Evolutionary conservation across 2,113 vertebrate genomes (phyloP).

Genomic region (Eupsittula cactorum): DNA sequence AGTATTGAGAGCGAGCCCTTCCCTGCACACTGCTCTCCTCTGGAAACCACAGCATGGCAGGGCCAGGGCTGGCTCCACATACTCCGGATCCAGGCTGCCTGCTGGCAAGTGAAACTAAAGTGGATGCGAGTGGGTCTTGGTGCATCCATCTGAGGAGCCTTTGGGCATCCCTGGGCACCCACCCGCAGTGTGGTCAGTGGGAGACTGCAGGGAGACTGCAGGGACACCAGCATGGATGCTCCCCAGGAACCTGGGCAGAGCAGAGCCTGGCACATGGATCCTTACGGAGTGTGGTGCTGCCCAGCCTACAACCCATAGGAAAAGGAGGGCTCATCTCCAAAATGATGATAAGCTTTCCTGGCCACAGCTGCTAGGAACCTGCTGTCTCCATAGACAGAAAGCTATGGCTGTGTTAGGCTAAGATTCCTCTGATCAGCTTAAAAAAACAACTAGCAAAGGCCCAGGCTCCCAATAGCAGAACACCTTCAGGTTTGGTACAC

Average conservation of each 20-base stretch:
- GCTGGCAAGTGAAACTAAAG: not conserved
- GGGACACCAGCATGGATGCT: not conserved
- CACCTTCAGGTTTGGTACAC: not conserved
- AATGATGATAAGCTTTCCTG: not conserved
- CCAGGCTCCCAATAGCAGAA: not conserved
- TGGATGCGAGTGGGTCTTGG: rapidly evolving
- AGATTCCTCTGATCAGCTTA: not conserved
- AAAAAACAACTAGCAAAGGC: not conserved
- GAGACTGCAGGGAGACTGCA: not conserved
- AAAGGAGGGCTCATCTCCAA: not conserved
- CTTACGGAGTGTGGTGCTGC: not conserved
- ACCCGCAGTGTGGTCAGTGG: not conserved
- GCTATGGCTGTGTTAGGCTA: rapidly evolving
- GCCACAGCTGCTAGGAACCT: not conserved
- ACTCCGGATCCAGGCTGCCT: not conserved
- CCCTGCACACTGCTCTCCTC: rapidly evolving
- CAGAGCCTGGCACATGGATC: rapidly evolving
- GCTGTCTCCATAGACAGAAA: not conserved
- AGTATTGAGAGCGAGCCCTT: rapidly evolving
- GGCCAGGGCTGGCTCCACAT: not conserved
- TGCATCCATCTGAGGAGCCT: rapidly evolving
- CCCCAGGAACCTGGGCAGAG: not conserved
- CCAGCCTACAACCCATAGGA: rapidly evolving
- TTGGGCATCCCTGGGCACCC: rapidly evolving
- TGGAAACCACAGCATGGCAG: rapidly evolving